Evolutionary conservation across 2,888 invertebrate genomes (phyloP).

Genomic region (Ischnus inquisitorius): DNA sequence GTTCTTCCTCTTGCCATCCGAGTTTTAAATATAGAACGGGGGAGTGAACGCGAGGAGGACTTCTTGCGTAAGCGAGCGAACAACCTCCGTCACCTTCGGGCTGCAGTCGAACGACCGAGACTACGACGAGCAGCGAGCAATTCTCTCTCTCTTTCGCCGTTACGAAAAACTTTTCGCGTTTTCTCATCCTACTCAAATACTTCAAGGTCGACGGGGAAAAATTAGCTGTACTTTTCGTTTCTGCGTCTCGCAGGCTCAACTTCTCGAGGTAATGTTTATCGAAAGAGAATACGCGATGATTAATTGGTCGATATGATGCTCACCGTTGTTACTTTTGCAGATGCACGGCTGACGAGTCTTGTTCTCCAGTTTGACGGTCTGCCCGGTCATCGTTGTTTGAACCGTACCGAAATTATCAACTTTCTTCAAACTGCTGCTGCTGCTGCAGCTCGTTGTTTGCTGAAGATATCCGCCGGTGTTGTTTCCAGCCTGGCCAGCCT

Average conservation of each 20-base stretch:
- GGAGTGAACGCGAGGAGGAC: conserved; percentile 71
- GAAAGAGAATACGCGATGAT: too few species aligned
- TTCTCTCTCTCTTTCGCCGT: not conserved
- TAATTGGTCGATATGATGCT: conserved; percentile 58
- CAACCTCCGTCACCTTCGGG: conserved; percentile 63
- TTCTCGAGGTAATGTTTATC: too few species aligned
- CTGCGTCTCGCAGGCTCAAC: not conserved
- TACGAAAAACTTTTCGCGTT: conserved; percentile 15
- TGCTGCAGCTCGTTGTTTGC: conserved; percentile 67
- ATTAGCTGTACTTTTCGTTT: not conserved
- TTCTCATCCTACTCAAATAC: conserved; percentile 7
- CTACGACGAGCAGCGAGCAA: conserved; percentile 7
- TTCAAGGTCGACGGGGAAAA: not conserved
- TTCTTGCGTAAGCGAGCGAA: conserved; percentile 73
- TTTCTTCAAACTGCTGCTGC: conserved; percentile 77
- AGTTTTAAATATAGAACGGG: conserved; percentile 74
- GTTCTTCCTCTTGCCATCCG: conserved; percentile 55
- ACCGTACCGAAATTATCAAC: conserved; percentile 81
- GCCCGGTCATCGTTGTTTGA: conserved; percentile 77
- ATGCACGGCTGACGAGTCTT: conserved; percentile 81
- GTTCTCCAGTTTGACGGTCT: conserved; percentile 83
- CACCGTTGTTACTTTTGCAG: conserved; percentile 82
- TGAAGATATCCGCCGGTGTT: conserved; percentile 74
- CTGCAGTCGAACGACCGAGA: conserved; percentile 58
- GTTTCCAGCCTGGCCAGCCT: conserved; percentile 75